Evolutionary conservation across 2,797 vertebrate genomes (phyloP).

Genomic region (Martes flavigula): DNA sequence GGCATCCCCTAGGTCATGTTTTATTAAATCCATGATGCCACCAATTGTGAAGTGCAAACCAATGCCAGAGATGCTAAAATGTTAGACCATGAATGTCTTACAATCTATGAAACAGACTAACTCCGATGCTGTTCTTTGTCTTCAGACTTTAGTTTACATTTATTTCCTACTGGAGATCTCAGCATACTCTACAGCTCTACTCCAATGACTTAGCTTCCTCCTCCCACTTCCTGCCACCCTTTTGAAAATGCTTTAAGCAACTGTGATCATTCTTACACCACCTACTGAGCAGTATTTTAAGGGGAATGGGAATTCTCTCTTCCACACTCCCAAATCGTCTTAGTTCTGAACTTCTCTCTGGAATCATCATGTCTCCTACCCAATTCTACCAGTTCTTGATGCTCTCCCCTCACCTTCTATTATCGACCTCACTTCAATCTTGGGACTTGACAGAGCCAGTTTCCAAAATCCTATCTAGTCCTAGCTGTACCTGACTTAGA

Average conservation of each 20-base stretch:
- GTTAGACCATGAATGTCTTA: background rate
- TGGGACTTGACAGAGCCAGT: background rate
- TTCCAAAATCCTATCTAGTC: background rate
- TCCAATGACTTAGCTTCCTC: background rate
- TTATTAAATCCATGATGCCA: background rate
- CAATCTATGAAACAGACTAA: background rate
- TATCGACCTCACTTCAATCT: background rate
- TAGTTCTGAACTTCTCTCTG: background rate
- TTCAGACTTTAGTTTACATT: background rate
- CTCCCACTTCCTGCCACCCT: background rate
- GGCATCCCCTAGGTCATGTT: background rate
- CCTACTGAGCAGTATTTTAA: background rate
- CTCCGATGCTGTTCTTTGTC: background rate
- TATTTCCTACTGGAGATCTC: background rate
- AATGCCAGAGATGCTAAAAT: background rate
- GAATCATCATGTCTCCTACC: background rate
- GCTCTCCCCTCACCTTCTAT: background rate
- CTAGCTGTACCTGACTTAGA: background rate
- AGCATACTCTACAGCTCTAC: background rate
- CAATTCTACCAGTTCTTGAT: background rate
- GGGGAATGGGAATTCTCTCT: background rate
- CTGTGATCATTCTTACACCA: background rate
- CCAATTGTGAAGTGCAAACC: background rate
- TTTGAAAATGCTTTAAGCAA: background rate
- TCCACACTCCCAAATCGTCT: background rate